Base-by-base conservation (phyloP, 2,888 invertebrate species). In the Leptinotarsa tumamoca region DNA sequence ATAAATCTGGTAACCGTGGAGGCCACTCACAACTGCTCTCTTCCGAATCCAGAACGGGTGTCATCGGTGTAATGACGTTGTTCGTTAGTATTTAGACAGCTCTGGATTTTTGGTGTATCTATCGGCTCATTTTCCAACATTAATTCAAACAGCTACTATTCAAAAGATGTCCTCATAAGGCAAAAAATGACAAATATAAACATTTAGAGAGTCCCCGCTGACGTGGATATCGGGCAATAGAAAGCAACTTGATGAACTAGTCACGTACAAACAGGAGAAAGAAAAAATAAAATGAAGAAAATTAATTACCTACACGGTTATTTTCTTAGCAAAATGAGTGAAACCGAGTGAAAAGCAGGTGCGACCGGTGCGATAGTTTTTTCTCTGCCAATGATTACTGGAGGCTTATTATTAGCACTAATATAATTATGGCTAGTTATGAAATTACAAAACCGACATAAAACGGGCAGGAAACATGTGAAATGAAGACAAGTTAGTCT, bases 291-390 rank as follows among this genome's bases (percentile, higher is more conserved):
- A 63, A 3, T 21, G 4, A 33, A 33, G n/a, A n/a, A 33, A 63
- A 63, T 63, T 33, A 33, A 27, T 63, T 63, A 63, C 63, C 63
- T 63, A 43, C 63, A 63, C n/a, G 63, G 10, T 63, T 33, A 63
- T 63, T 63, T 63, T 43, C 43, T 63, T 63, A 27, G 63, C 63
- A 63, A 63, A 18, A 63, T 63, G 2, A 63, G 63, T 63, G 63
- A 63, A 63, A 63, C 63, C 63, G n/a, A 63, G 63, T 43, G 63
- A 63, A n/a, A 63, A 27, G 63, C 63, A 63, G 63, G 63, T 63
- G 63, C 5, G 63, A 63, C 43, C 63, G n/a, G 43, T 43, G 63
- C 43, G 43, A 63, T 63, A 63, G 63, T 63, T 63, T 63, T 23
- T 33, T 63, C 27, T 52, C 4, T 52, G 33, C n/a, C 33, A 33